Evolutionary conservation across 37 sponge, comb jelly and placozoan genomes (phyloP).

Genomic region (Diacarnus erythraeanus): DNA sequence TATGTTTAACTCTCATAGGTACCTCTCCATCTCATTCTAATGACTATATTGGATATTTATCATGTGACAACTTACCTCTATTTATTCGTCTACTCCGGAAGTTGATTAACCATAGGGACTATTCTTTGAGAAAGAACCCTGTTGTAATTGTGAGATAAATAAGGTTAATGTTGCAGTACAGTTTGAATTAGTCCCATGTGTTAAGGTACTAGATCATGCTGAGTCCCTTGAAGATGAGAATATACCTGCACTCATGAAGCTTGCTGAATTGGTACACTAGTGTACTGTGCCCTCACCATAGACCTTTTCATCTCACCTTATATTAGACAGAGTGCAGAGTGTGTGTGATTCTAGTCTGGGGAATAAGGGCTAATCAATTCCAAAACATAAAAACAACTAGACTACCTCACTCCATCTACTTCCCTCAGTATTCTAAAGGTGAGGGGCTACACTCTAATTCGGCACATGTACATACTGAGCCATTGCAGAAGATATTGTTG

Average conservation of each 20-base stretch:
- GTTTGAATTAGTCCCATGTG: too few relatives aligned
- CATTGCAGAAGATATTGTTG: slow-evolving; percentile 35
- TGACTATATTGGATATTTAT: not conserved
- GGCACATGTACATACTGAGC: too few relatives aligned
- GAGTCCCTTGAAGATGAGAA: slow-evolving; percentile 47
- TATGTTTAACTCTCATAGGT: too few relatives aligned
- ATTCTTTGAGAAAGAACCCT: not conserved
- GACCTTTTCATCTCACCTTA: too few relatives aligned
- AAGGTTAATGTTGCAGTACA: too few relatives aligned
- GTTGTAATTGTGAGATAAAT: slow-evolving; percentile 33
- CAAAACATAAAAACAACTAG: slow-evolving; percentile 22
- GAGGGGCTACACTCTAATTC: too few relatives aligned
- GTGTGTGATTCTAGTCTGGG: slow-evolving; percentile 47
- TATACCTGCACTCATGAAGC: slow-evolving; percentile 45
- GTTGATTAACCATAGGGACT: not conserved
- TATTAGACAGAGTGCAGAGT: too few relatives aligned
- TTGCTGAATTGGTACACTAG: slow-evolving; percentile 36
- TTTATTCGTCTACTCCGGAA: slow-evolving; percentile 6
- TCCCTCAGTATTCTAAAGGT: slow-evolving; percentile 64
- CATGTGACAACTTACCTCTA: slow-evolving; percentile 25
- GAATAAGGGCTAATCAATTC: too few relatives aligned
- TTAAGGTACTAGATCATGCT: slow-evolving; percentile 61
- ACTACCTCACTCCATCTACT: slow-evolving; percentile 30
- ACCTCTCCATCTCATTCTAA: not conserved
- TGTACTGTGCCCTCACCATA: not conserved